Percentiles rank a stretch among this genome's conserved stretches.
phyloP scores from a whole-genome alignment of 2,888 invertebrate species.

The Seladonia tumulorum region DNA sequence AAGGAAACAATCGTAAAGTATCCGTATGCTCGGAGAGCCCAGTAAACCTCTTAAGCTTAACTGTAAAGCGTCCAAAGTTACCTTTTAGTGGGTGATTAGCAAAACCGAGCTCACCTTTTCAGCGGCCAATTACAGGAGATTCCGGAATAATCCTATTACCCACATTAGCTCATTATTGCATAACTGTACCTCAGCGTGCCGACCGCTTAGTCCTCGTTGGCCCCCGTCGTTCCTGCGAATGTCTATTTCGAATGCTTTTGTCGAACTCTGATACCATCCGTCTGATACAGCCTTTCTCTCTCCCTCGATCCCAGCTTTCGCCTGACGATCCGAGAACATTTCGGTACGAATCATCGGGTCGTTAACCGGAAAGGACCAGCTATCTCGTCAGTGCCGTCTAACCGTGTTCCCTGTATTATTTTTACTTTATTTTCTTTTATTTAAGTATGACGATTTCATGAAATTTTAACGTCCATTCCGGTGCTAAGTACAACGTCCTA shows the following conservation, averaged over 20 bases:
- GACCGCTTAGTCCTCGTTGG: constrained; percentile 68
- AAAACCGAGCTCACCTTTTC: constrained; percentile 83
- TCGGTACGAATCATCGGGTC: neutral
- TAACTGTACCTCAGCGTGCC: constrained; percentile 75
- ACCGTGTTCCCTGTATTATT: neutral
- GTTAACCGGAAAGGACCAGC: neutral
- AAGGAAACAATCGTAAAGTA: constrained; percentile 71
- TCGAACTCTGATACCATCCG: constrained; percentile 46
- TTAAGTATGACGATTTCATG: neutral
- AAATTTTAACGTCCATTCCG: neutral
- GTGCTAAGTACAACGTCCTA: neutral
- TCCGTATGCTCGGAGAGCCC: constrained; percentile 68
- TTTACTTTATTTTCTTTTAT: neutral
- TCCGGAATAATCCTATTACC: constrained; percentile 83
- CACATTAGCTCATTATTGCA: constrained; percentile 84
- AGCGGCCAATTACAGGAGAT: constrained; percentile 83
- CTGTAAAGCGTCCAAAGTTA: constrained; percentile 77
- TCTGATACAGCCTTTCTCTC: neutral
- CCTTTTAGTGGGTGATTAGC: constrained; percentile 77
- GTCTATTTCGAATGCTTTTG: constrained; percentile 57
- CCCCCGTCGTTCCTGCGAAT: constrained; percentile 55
- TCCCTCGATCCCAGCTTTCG: neutral
- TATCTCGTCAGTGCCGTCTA: neutral
- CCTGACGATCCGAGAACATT: neutral
- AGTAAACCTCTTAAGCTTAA: constrained; percentile 81